These are phyloP conservation scores for Cotesia chilonis DNA, from an alignment of 1,140 invertebrate genomes.

Conservation along the genomic window DNA sequence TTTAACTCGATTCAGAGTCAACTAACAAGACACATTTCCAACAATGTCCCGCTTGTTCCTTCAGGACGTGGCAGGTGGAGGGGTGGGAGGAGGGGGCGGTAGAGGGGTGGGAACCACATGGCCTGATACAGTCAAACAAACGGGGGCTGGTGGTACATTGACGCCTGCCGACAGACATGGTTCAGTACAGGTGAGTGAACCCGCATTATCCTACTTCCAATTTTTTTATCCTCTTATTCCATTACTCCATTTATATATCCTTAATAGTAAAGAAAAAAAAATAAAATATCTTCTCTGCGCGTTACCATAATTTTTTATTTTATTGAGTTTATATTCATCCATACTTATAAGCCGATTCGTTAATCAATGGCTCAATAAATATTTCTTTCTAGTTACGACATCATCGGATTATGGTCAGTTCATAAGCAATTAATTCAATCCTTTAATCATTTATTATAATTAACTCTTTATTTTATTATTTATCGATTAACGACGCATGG, in stretches of 20 bases:
- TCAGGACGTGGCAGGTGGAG: slow-evolving; percentile 66
- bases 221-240: slow-evolving; percentile 14
- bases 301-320: background rate
- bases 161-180: slow-evolving; percentile 93
- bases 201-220: slow-evolving; percentile 41
- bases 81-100: slow-evolving; percentile 68
- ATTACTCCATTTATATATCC: background rate
- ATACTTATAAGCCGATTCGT: background rate
- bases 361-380: slow-evolving; percentile 40
- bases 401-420: slow-evolving; percentile 63
- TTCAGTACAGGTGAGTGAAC: slow-evolving; percentile 85
- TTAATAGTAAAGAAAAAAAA: background rate
- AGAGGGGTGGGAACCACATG: slow-evolving; percentile 71
- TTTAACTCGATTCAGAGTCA: slow-evolving; percentile 37
- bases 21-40: slow-evolving; percentile 42
- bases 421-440: slow-evolving; percentile 45
- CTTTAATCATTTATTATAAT: slow-evolving; percentile 43
- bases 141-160: slow-evolving; percentile 76
- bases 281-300: background rate
- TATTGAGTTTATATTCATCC: background rate
- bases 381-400: slow-evolving; percentile 60
- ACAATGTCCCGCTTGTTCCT: slow-evolving; percentile 61
- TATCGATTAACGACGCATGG: slow-evolving; percentile 40
- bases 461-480: slow-evolving; percentile 29
- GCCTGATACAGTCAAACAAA: slow-evolving; percentile 70